Conservation (phyloP, 2,888 invertebrate genomes). For the Ceramica pisi region DNA sequence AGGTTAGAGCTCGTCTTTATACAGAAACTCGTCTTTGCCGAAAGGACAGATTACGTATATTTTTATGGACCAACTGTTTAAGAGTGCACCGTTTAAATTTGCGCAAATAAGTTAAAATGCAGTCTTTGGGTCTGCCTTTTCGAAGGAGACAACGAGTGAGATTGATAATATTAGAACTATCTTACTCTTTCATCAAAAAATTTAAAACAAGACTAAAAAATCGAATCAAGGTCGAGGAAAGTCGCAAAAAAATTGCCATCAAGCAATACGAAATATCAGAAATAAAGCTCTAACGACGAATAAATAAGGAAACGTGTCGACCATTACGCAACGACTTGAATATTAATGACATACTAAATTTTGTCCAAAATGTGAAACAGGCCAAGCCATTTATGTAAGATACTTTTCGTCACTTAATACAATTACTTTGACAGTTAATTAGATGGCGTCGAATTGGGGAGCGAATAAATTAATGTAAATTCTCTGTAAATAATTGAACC, state of each 20-base stretch:
- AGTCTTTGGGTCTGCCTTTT: background rate
- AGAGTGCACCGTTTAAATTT: background rate
- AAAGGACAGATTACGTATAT: background rate
- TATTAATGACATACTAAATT: slow-evolving; percentile 56
- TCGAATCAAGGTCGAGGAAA: too few species aligned
- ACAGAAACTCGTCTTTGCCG: background rate
- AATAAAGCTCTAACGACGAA: slow-evolving; percentile 24
- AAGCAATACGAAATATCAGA: slow-evolving; percentile 11
- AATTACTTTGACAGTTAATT: slow-evolving; percentile 59
- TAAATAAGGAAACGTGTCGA: slow-evolving; percentile 44
- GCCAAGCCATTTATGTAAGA: slow-evolving; percentile 43
- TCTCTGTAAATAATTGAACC: slow-evolving; percentile 64
- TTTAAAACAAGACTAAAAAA: background rate
- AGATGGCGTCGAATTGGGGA: slow-evolving; percentile 43
- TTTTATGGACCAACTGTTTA: background rate
- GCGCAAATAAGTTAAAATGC: background rate
- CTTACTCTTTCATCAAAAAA: background rate
- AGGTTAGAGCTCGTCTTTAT: slow-evolving; percentile 6
- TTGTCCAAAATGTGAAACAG: slow-evolving; percentile 49
- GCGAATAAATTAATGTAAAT: slow-evolving; percentile 58
- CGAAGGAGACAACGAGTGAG: background rate
- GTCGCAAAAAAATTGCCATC: background rate
- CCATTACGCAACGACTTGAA: slow-evolving; percentile 46
- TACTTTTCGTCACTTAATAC: slow-evolving; percentile 49
- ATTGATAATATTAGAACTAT: background rate